phyloP scores from a whole-genome alignment of 2,888 invertebrate species.

The Megalurothrips usitatus region DNA sequence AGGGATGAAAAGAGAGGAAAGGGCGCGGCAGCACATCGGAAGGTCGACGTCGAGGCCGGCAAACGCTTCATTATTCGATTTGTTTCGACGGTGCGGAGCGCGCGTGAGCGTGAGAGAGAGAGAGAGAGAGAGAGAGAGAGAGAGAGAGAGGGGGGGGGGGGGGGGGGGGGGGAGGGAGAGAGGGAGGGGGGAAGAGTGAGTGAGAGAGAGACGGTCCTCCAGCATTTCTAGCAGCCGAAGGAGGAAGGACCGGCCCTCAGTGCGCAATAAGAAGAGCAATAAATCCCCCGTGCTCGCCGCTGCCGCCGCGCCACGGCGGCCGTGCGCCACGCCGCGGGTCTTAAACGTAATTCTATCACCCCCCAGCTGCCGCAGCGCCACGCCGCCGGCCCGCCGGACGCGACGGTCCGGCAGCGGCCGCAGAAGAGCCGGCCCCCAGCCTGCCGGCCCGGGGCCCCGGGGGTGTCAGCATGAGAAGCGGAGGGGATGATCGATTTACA shows the following conservation, averaged over 20 bases:
- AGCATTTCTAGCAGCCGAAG: neutral
- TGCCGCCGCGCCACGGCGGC: too few species aligned
- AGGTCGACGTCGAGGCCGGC: neutral
- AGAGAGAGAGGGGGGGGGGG: too few species aligned
- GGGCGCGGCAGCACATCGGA: neutral
- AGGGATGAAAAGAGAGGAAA: neutral
- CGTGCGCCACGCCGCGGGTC: neutral
- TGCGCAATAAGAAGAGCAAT: constrained; percentile 18
- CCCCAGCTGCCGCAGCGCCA: too few species aligned
- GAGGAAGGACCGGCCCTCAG: neutral
- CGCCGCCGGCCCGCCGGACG: too few species aligned
- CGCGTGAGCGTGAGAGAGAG: too few species aligned
- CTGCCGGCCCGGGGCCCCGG: too few species aligned
- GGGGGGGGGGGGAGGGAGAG: too few species aligned
- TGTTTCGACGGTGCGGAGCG: neutral
- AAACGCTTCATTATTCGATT: constrained; percentile 8
- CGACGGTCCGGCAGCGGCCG: too few species aligned
- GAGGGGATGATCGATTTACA: too few species aligned
- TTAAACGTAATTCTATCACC: constrained; percentile 12
- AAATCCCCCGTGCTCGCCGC: neutral
- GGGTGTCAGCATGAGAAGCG: neutral
- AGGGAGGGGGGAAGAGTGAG: too few species aligned
- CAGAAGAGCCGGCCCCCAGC: too few species aligned
- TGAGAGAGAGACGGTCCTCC: neutral
- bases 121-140: too few species aligned